A percentile compares a stretch with the other conserved stretches of the same genome.
Evolutionary conservation across 1,140 invertebrate genomes (phyloP).

Genomic region (Brachionus calyciflorus): DNA sequence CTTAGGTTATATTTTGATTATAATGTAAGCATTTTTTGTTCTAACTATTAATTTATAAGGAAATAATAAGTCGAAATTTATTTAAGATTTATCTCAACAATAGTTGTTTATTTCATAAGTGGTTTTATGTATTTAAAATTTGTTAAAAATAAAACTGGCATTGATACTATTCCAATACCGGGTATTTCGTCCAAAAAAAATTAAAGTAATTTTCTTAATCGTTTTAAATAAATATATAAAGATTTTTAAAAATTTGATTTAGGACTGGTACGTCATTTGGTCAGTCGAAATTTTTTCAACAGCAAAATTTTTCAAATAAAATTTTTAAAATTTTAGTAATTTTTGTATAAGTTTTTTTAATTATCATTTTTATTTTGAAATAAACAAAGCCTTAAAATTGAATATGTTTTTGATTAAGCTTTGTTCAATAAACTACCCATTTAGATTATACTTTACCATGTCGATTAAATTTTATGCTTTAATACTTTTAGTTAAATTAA

Average conservation of each 20-base stretch:
- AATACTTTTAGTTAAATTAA: no score
- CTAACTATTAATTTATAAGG: no score
- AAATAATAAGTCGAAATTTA: no score
- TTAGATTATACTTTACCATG: no score
- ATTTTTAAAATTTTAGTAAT: no score
- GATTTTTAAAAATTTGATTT: background rate
- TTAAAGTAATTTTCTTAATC: background rate
- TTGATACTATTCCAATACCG: background rate
- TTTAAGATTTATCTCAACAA: background rate
- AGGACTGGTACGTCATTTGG: background rate
- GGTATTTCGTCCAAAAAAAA: background rate
- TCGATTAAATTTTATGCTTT: no score
- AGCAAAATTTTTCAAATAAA: background rate
- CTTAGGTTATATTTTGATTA: background rate
- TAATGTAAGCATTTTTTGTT: slow-evolving; percentile 1
- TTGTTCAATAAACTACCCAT: no score
- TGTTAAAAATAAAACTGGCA: slow-evolving; percentile 14
- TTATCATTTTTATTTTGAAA: no score
- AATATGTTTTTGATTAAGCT: no score
- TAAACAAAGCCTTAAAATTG: no score
- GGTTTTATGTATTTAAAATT: slow-evolving; percentile 16
- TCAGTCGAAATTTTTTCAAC: background rate
- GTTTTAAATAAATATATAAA: background rate
- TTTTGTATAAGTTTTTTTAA: no score
- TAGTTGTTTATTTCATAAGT: background rate